Conservation (phyloP, 2,113 vertebrate species). For the Lycaon pictus region DNA sequence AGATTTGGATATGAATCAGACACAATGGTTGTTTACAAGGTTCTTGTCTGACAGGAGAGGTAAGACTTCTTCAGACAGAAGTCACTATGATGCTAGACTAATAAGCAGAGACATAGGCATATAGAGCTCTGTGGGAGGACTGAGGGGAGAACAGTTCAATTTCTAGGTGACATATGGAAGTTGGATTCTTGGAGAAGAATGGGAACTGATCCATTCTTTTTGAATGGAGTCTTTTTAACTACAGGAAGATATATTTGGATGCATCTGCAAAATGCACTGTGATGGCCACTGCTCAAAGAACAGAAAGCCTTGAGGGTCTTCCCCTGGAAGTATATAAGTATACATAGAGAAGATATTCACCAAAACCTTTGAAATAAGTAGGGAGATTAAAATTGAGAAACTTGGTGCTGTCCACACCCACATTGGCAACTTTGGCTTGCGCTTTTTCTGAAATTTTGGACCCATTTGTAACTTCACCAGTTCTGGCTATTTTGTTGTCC, state of each 20-base stretch:
- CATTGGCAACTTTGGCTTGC: not conserved
- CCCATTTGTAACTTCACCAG: not conserved
- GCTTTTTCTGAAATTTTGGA: not conserved
- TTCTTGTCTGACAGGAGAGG: not conserved
- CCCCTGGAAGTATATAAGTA: not conserved
- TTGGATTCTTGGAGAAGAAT: not conserved
- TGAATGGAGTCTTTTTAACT: not conserved
- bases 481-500: not conserved
- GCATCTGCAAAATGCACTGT: not conserved
- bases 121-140: not conserved
- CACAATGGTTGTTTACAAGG: not conserved
- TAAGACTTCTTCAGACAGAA: not conserved
- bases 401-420: not conserved
- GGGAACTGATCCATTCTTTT: not conserved
- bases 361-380: not conserved
- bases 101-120: not conserved
- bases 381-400: not conserved
- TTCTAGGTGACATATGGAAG: not conserved
- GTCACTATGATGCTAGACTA: accelerated
- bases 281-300: not conserved
- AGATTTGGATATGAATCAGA: not conserved
- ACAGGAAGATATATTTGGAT: not conserved
- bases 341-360: not conserved
- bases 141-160: not conserved
- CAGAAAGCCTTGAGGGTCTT: not conserved